Conservation (phyloP, 2,113 vertebrate species). For the Sturnira hondurensis region DNA sequence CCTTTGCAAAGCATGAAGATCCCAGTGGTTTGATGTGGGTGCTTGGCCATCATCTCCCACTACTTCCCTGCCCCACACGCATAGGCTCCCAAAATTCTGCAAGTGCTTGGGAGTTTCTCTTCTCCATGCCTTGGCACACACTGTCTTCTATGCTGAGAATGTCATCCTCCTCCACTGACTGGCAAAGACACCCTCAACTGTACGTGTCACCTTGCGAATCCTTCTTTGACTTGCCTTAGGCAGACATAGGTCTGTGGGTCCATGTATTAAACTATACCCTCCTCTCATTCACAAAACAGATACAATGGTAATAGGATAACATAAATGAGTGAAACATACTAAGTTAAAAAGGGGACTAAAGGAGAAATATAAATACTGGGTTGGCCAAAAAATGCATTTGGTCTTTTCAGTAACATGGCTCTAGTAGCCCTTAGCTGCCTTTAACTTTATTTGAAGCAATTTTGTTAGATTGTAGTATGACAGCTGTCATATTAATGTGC, state of each 20-base stretch:
- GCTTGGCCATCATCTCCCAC: not conserved
- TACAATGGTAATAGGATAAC: not conserved
- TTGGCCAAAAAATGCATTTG: too few relatives aligned
- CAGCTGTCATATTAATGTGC: too few relatives aligned
- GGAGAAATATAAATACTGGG: not conserved
- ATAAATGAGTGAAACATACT: not conserved
- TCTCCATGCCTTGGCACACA: not conserved
- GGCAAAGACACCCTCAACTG: not conserved
- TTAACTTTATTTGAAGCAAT: too few relatives aligned
- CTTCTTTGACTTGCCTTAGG: not conserved
- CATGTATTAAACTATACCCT: constrained; percentile 8
- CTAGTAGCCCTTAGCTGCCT: too few relatives aligned
- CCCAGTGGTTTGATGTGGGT: not conserved
- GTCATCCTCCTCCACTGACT: not conserved
- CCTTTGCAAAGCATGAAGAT: not conserved
- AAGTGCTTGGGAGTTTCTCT: not conserved
- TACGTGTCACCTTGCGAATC: not conserved
- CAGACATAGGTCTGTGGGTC: not conserved
- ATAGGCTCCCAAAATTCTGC: not conserved
- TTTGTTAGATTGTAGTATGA: too few relatives aligned
- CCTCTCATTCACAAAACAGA: not conserved
- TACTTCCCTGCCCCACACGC: not conserved
- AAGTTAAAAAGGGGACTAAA: constrained; percentile 18
- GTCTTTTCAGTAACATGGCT: too few relatives aligned
- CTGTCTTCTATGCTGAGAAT: not conserved